Evolutionary conservation across 2,888 invertebrate genomes (phyloP).

Genomic region (Catotricha subobsoleta): DNA sequence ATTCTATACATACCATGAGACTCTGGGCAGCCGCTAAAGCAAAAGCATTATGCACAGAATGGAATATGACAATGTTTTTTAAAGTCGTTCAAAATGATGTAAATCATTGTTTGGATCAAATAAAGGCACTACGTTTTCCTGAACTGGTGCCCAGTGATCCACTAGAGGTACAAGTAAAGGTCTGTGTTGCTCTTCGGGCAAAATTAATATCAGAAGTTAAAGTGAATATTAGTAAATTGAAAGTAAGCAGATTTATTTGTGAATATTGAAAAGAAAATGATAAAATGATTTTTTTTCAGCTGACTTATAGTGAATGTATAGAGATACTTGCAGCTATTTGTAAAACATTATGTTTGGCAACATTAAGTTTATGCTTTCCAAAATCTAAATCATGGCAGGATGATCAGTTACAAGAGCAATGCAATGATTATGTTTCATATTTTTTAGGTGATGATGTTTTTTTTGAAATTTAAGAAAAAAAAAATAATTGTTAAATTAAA

Average conservation of each 20-base stretch:
- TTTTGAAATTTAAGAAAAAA: no score
- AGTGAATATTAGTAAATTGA: slow-evolving; percentile 53
- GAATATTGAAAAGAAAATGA: not conserved
- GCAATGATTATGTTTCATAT: slow-evolving; percentile 49
- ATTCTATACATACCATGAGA: slow-evolving; percentile 60
- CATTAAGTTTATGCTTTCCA: slow-evolving; percentile 69
- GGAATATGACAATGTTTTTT: slow-evolving; percentile 61
- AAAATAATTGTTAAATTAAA: no score
- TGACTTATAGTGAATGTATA: slow-evolving; percentile 51
- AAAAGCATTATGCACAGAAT: slow-evolving; percentile 49
- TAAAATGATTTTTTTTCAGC: slow-evolving; percentile 30
- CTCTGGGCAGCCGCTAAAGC: slow-evolving; percentile 60
- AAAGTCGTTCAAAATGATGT: slow-evolving; percentile 46
- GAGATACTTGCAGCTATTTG: slow-evolving; percentile 55
- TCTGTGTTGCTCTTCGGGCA: slow-evolving; percentile 62
- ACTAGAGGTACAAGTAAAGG: slow-evolving; percentile 56
- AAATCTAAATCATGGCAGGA: slow-evolving; percentile 45
- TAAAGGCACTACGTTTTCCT: slow-evolving; percentile 33
- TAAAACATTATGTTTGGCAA: slow-evolving; percentile 57
- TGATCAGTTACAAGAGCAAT: slow-evolving; percentile 29
- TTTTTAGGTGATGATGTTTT: slow-evolving; percentile 49
- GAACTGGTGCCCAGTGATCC: slow-evolving; percentile 32
- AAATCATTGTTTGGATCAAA: slow-evolving; percentile 39
- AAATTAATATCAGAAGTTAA: slow-evolving; percentile 65
- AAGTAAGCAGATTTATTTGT: slow-evolving; percentile 31